Conservation (phyloP, 2,797 vertebrate genomes). For the Acanthopagrus latus region DNA sequence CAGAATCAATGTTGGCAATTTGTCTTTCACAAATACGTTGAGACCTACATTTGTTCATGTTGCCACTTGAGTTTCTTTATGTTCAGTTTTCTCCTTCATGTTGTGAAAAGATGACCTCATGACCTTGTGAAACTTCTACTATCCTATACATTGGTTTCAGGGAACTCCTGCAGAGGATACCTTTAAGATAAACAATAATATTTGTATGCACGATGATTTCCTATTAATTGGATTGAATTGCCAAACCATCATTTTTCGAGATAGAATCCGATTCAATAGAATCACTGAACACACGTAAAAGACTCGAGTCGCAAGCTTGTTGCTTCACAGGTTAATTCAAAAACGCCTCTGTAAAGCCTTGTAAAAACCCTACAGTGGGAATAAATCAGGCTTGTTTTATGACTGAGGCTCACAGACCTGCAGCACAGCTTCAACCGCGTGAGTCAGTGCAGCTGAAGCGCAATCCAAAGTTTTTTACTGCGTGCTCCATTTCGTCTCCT, state of each 20-base stretch:
- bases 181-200: not conserved
- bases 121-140: too few relatives aligned
- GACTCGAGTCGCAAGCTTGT: not conserved
- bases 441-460: conserved; percentile 61
- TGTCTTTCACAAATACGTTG: too few relatives aligned
- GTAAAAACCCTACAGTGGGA: not conserved
- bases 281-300: not conserved
- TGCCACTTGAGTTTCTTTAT: too few relatives aligned
- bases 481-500: conserved; percentile 68
- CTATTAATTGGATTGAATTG: not conserved
- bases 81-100: too few relatives aligned
- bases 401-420: conserved; percentile 36
- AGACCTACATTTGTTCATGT: too few relatives aligned
- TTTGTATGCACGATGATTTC: not conserved
- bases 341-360: not conserved
- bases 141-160: too few relatives aligned
- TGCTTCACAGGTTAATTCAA: conserved; percentile 10
- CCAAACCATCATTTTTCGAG: not conserved
- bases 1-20: too few relatives aligned
- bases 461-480: conserved; percentile 42
- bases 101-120: too few relatives aligned
- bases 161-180: not conserved
- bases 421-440: conserved; percentile 29
- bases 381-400: conserved; percentile 40
- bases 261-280: too few relatives aligned